phyloP scores from a whole-genome alignment of 2,888 invertebrate genomes.

The Petrolisthes manimaculis region DNA sequence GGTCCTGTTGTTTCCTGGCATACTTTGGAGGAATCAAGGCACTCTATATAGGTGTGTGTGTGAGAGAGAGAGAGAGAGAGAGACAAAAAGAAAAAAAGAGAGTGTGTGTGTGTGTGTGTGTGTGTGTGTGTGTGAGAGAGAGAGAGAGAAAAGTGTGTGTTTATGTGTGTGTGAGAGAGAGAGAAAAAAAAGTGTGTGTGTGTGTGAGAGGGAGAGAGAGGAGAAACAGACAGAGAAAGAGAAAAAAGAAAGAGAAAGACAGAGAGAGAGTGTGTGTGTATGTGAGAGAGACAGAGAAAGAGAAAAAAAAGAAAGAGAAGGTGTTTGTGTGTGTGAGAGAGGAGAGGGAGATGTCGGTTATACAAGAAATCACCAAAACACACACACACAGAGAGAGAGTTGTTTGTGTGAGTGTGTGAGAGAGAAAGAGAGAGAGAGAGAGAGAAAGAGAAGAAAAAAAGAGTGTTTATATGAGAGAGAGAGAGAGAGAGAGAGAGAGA shows the following conservation, averaged over 20 bases:
- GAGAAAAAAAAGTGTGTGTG: too few species aligned
- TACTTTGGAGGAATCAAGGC: too few species aligned
- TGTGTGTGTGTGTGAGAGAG: not conserved
- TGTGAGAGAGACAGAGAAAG: not conserved
- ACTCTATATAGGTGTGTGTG: too few species aligned
- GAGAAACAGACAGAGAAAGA: not conserved
- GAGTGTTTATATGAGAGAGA: not conserved
- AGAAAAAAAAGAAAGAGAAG: not conserved
- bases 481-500: constrained; percentile 17
- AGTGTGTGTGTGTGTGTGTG: constrained; percentile 4
- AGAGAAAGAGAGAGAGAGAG: not conserved
- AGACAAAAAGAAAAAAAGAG: constrained; percentile 21
- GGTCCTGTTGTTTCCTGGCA: too few species aligned
- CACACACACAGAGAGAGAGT: too few species aligned
- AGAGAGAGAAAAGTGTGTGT: not conserved
- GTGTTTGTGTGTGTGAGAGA: not conserved
- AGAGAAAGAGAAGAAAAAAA: not conserved
- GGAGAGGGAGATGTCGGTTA: too few species aligned
- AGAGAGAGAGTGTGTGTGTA: not conserved
- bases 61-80: too few species aligned
- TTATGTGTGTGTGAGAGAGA: not conserved
- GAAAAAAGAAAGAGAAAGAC: not conserved
- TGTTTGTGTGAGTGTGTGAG: too few species aligned
- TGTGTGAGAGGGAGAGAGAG: too few species aligned
- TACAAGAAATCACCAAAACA: too few species aligned